phyloP scores from a whole-genome alignment of 2,113 vertebrate species.

The Peromyscus polionotus region DNA sequence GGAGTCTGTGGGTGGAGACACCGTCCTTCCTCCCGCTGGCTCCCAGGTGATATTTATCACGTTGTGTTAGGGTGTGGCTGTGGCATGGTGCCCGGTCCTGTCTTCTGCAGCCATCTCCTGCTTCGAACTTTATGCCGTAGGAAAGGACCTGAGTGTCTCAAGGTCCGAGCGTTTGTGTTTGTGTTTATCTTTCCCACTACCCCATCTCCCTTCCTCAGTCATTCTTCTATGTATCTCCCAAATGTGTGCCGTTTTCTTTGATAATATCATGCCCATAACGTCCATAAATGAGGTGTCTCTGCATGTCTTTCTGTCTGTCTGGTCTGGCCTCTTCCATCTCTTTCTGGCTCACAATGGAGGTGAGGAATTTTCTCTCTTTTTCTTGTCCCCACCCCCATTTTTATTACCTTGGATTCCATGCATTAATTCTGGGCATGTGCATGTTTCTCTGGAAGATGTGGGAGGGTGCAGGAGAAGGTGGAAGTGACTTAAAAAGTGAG shows the following conservation, averaged over 20 bases:
- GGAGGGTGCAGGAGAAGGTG: neutral
- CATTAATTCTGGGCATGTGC: neutral
- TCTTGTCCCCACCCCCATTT: neutral
- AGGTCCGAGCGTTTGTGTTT: neutral
- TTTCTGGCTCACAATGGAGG: neutral
- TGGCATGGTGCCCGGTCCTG: neutral
- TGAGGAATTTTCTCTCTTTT: neutral
- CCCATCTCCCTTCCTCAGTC: rapidly evolving
- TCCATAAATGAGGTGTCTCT: neutral
- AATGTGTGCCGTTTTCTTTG: neutral
- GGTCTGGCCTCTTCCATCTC: neutral
- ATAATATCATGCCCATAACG: neutral
- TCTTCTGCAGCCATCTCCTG: neutral
- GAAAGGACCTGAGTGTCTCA: neutral
- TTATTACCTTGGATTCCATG: neutral
- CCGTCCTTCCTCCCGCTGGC: neutral
- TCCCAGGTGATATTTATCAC: neutral
- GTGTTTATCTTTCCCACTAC: neutral
- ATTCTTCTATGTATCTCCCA: neutral
- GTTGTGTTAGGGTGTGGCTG: neutral
- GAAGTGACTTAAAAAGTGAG: neutral
- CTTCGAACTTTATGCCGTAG: neutral
- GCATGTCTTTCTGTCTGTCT: neutral
- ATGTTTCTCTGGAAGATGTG: constrained; percentile 42
- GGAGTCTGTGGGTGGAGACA: neutral